Conservation (phyloP, 2,113 vertebrate genomes). For the Puffinus mauretanicus region DNA sequence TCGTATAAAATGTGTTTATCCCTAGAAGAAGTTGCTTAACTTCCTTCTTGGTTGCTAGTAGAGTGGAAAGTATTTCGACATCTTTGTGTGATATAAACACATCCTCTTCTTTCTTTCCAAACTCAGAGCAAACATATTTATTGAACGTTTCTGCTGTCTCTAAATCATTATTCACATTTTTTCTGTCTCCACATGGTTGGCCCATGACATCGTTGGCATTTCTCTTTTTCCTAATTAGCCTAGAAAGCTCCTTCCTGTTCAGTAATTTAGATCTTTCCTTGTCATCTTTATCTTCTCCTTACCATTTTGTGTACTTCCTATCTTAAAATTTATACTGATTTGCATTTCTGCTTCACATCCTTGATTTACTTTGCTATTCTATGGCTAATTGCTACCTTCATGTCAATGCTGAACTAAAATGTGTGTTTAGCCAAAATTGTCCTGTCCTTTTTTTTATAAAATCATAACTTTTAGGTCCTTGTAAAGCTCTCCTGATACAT, state of each 20-base stretch:
- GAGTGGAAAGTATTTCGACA: slow-evolving; percentile 65
- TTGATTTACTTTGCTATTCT: not conserved
- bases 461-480: not conserved
- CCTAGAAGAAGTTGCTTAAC: slow-evolving; percentile 69
- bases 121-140: slow-evolving; percentile 50
- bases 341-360: slow-evolving; percentile 24
- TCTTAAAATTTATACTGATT: slow-evolving; percentile 28
- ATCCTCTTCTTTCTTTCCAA: slow-evolving; percentile 55
- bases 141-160: slow-evolving; percentile 37
- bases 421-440: not conserved
- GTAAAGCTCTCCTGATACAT: not conserved
- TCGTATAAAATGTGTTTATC: slow-evolving; percentile 61
- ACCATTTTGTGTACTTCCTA: not conserved
- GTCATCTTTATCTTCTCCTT: not conserved
- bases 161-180: slow-evolving; percentile 44
- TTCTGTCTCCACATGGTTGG: slow-evolving; percentile 26
- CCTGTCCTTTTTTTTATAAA: not conserved
- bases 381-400: slow-evolving; percentile 4
- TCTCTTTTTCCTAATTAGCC: slow-evolving; percentile 23
- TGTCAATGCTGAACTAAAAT: not conserved
- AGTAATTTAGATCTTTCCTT: slow-evolving; percentile 1
- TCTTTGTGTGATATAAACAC: slow-evolving; percentile 58
- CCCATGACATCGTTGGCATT: not conserved
- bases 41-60: slow-evolving; percentile 62
- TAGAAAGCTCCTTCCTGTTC: slow-evolving; percentile 10